Conservation (phyloP, 2,113 vertebrate species). For the Psammodynastes pulverulentus region DNA sequence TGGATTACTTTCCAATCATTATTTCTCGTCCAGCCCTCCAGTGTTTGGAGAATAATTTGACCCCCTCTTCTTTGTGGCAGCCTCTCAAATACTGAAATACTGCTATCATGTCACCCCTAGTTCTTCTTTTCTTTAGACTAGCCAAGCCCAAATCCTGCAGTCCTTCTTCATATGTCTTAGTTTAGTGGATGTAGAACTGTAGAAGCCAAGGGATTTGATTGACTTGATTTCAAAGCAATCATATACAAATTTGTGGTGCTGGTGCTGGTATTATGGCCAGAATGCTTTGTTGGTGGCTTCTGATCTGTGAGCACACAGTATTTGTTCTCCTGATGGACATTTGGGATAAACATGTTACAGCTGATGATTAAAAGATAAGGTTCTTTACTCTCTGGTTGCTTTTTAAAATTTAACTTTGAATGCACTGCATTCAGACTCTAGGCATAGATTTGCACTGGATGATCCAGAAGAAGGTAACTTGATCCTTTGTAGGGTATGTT, state of each 20-base stretch:
- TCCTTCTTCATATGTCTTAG: no score
- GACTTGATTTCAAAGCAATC: not conserved
- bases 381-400: not conserved
- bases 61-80: no score
- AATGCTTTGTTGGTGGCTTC: not conserved
- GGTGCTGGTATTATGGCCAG: not conserved
- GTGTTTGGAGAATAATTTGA: no score
- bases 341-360: not conserved
- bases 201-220: not conserved
- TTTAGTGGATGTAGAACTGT: not conserved
- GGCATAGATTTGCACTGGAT: not conserved
- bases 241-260: not conserved
- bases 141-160: no score
- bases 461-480: not conserved
- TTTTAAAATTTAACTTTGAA: not conserved
- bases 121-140: no score
- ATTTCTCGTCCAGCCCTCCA: no score
- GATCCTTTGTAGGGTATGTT: not conserved
- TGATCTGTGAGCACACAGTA: not conserved
- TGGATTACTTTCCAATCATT: no score
- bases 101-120: no score
- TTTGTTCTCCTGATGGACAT: not conserved
- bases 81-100: no score
- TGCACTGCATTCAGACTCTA: not conserved
- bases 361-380: not conserved